phyloP scores from a whole-genome alignment of 2,113 vertebrate genomes.

The Microtus montanus region DNA sequence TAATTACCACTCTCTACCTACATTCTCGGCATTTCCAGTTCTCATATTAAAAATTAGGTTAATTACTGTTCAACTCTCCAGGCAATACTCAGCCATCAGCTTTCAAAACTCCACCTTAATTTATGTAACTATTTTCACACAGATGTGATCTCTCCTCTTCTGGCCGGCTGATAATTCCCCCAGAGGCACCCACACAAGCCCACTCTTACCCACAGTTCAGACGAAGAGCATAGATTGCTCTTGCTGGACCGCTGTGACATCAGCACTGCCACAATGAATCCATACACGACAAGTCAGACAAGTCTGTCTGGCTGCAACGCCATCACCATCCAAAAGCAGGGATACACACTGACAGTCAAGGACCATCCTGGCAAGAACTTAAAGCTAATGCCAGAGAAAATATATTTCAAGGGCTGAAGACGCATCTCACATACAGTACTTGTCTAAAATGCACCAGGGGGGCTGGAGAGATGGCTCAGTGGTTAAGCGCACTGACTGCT shows the following conservation, averaged over 20 bases:
- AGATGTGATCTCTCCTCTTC: not conserved
- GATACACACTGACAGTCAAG: not conserved
- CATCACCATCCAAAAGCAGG: not conserved
- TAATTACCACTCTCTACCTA: constrained; percentile 63
- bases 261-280: not conserved
- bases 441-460: not conserved
- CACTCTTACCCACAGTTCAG: not conserved
- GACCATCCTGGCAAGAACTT: not conserved
- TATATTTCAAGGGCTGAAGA: not conserved
- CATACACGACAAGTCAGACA: not conserved
- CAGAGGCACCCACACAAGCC: not conserved
- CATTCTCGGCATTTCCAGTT: constrained; percentile 42
- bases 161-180: not conserved
- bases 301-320: not conserved
- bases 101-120: constrained; percentile 13
- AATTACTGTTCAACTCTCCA: constrained; percentile 68
- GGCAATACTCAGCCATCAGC: constrained; percentile 12
- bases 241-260: not conserved
- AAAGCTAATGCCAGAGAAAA: constrained; percentile 1
- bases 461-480: no score
- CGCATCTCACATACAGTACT: not conserved
- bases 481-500: no score
- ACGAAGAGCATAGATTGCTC: not conserved
- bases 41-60: constrained; percentile 67
- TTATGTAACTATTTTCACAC: not conserved